Base-by-base conservation (phyloP, 2,113 vertebrate species). In the Microcebus tavaratra region DNA sequence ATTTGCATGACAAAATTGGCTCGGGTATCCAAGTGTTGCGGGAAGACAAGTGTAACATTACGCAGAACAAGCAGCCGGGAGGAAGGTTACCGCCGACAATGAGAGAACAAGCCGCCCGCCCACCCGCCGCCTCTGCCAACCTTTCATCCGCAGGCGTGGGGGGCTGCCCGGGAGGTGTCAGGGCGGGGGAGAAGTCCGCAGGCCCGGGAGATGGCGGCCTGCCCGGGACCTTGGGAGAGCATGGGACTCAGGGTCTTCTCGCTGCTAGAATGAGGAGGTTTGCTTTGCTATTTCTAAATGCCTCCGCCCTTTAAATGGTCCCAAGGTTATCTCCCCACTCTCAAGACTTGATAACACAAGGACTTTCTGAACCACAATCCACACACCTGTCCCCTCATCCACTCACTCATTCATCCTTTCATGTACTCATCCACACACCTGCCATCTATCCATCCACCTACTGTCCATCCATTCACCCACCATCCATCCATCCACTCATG, bases 1-100 rank as follows among this genome's bases (percentile, higher is more conserved):
- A 99, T 99, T 99, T 99, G 99, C 99, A 99, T 99, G 99, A 99
- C 99, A 99, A 99, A 99, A 99, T 99, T 99, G 99, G 99, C 99
- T 99, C 98, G 97, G 97, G 99, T 99, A 98, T 99, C 99, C 98
- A 99, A 99, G 99, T 99, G 99, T 99, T 99, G 98, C 99, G 97
- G 99, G 99, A 98, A 99, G 99, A 99, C 99, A 99, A 99, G 99
- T 99, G 99, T 99, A 99, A 99, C 99, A 99, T 99, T 99, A 99
- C 98, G 97, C 97, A 98, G 99, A 99, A 99, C 99, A 99, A 99
- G 99, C 99, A 99, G 99, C 99, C 98, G 98, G 98, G 99, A 99
- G 99, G 99, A 99, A 99, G 99, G 99, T 99, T 99, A 99, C 99
- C 98, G 98, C 98, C 99, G 99, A 99, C 99, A 99, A 99, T 99